A percentile compares a stretch with the other conserved stretches of the same genome.
These are phyloP conservation scores for Turritopsis rubra DNA, from an alignment of 30 jellyfish, hydroid and myxozoan species.

Conservation along the genomic window DNA sequence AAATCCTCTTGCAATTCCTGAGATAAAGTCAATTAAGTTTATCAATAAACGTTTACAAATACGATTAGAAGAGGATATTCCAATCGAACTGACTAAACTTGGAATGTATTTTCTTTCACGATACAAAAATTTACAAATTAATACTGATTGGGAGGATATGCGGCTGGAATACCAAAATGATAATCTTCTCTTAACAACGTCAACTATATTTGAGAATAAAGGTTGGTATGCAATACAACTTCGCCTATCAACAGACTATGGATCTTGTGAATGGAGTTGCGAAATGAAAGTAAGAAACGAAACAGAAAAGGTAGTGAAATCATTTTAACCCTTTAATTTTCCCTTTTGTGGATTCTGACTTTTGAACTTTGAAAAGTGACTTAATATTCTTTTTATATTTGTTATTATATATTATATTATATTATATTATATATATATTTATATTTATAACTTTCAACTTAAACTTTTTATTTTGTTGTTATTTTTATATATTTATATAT, in stretches of 20 bases:
- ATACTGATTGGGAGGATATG: not conserved
- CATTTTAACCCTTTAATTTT: not conserved
- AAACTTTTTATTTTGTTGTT: too few species aligned
- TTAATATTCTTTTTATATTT: not conserved
- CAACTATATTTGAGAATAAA: not conserved
- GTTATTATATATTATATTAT: too few species aligned
- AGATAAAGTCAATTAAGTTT: not conserved
- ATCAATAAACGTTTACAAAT: not conserved
- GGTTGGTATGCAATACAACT: not conserved
- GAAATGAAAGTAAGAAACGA: not conserved
- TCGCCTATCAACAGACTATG: not conserved
- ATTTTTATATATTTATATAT: too few species aligned
- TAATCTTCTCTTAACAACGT: not conserved
- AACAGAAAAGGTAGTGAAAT: slow-evolving; percentile 6
- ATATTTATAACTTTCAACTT: too few species aligned
- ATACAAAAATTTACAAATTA: not conserved
- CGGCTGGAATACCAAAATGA: not conserved
- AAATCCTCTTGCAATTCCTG: not conserved
- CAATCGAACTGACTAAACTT: not conserved
- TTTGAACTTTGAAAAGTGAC: not conserved
- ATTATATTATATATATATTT: too few species aligned
- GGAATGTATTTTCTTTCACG: not conserved
- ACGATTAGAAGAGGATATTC: not conserved
- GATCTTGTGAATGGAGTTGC: not conserved
- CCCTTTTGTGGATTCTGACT: not conserved